Evolutionary conservation across 2,113 vertebrate species (phyloP), one percentile per base, ranked within the genome.

Genomic region (Sylvietta virens): DNA sequence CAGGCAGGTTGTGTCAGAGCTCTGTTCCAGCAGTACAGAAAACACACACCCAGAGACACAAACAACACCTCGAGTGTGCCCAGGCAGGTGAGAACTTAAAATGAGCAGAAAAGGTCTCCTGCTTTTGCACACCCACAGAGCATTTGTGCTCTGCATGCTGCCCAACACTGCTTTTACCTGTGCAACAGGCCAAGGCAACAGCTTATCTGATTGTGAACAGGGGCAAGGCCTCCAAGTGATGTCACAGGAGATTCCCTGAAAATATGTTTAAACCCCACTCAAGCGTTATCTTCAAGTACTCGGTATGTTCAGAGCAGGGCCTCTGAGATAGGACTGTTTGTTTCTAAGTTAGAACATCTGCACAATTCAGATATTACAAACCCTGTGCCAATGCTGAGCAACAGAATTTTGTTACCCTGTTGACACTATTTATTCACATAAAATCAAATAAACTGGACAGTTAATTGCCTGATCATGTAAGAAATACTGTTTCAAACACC

Each of bases 61-160:
- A 86, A 78, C 9, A 47, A 8, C 15, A 28, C 23, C 47, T 93
- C 2, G 7, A 72, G 54, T 4, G 40, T 8, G n/a, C 35, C 5
- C 1, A 4, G 24, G 42, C 37, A 60, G 45, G 45, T 4, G 1
- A 44, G 47, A 66, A 40, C 3, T 39, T 66, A 65, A 80, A 77
- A 73, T 0, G 4, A 79, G 42, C 40, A 65, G 35, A 57, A 78
- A 66, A 28, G 0, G 0, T 7, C 35, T 11, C 26, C 8, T 15
- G 14, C 28, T 58, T 64, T 45, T 23, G 15, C 37, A 70, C 62
- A 66, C 2, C 15, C 45, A 27, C 19, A 78, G 47, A 28, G 9
- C 13, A n/a, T 28, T 39, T 61, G 37, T 24, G 7, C 54, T 14
- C 4, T 16, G 50, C 19, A 30, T 1, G 3, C 26, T 7, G 7